Evolutionary conservation across 2,888 invertebrate species (phyloP), one percentile per base, ranked within the genome.

Genomic region (Drosophila melanocephala): DNA sequence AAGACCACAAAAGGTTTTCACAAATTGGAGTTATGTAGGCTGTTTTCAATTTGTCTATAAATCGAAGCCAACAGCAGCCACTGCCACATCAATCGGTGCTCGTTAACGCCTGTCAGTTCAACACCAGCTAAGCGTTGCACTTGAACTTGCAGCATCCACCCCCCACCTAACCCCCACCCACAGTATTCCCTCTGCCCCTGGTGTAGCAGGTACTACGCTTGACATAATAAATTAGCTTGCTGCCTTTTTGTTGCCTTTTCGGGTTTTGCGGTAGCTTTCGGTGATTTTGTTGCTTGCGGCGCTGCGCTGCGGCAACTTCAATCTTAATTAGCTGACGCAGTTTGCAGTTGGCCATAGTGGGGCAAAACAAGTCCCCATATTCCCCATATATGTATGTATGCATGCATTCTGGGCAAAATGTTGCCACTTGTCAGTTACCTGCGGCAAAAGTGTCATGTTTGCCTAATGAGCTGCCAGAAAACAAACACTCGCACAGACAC

Each of bases 241-340:
- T 72, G 62, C 39, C 56, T 80, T 73, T 77, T 79, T 72, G 79
- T 66, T 74, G 33, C 35, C 47, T 57, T 65, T 72, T 65, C n/a
- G 47, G 63, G 55, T 55, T 58, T 63, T 69, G 57, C 57, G 28
- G 70, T 53, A 42, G 58, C 58, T 53, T 70, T 70, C 47, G 52
- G 51, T 75, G 50, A 55, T 65, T 39, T 37, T 62, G 63, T 51
- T 56, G 72, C 73, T 63, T 60, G 51, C 71, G 71, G 56, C 56
- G 9, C 64, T 72, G 62, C 66, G 64, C 59, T 88, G 82, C 83
- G 77, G 84, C 84, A 83, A 77, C 89, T 84, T 87, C 87, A 89
- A 87, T 89, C 87, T 87, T 87, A 89, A 87, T 89, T 89, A 87
- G 81, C 83, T 80, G 82, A 82, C 80, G 87, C 88, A 84, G 87